Evolutionary conservation across 2,888 invertebrate species (phyloP).

Genomic region (Sylvicola fuscatus): DNA sequence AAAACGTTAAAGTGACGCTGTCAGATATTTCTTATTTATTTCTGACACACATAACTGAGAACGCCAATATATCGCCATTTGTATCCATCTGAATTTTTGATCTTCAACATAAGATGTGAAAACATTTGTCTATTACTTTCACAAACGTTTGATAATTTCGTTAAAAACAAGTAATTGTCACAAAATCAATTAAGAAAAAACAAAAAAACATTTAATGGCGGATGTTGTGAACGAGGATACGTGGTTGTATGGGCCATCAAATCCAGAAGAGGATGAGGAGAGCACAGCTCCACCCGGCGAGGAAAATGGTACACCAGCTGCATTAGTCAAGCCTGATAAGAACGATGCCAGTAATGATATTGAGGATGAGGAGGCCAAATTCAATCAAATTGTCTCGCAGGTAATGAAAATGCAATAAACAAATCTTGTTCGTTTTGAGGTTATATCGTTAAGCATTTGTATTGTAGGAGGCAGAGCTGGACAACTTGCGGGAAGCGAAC

Average conservation of each 20-base stretch:
- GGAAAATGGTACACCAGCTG: slow-evolving; percentile 9
- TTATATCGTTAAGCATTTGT: neutral
- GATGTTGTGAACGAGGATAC: slow-evolving; percentile 60
- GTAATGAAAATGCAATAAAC: neutral
- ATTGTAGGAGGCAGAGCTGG: neutral
- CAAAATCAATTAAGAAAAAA: too few species aligned
- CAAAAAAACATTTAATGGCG: slow-evolving; percentile 27
- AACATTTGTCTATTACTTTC: too few species aligned
- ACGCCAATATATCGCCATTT: too few species aligned
- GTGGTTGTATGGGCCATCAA: slow-evolving; percentile 71
- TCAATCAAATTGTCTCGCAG: neutral
- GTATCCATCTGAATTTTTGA: too few species aligned
- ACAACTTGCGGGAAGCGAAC: slow-evolving; percentile 10
- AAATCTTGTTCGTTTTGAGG: neutral
- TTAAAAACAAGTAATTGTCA: too few species aligned
- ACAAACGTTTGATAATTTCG: too few species aligned
- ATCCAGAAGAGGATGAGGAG: slow-evolving; percentile 25
- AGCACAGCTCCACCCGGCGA: slow-evolving; percentile 10
- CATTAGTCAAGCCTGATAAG: slow-evolving; percentile 8
- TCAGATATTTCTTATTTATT: too few species aligned
- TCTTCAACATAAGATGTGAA: too few species aligned
- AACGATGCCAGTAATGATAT: slow-evolving; percentile 7
- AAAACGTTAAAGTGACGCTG: too few species aligned
- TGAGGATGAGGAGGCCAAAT: neutral
- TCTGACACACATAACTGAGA: too few species aligned